Conservation (phyloP, 2,797 vertebrate genomes). For the Thalassophryne amazonica region DNA sequence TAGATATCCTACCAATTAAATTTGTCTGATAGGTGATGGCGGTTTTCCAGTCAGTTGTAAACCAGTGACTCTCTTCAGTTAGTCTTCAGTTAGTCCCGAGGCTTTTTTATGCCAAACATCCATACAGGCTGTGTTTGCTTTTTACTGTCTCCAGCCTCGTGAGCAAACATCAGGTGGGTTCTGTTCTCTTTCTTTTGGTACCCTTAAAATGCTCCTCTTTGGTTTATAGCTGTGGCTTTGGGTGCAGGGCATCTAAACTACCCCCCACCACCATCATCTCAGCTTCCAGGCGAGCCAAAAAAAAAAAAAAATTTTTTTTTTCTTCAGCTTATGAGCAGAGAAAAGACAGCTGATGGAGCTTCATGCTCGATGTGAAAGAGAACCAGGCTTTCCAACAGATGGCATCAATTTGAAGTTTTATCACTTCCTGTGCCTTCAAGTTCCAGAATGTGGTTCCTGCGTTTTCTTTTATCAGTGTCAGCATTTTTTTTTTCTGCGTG, state of each 20-base stretch:
- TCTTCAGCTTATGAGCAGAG: conserved; percentile 15
- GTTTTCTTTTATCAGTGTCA: conserved; percentile 66
- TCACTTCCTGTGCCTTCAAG: conserved; percentile 75
- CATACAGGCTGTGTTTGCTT: background rate
- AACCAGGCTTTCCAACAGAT: conserved; percentile 68
- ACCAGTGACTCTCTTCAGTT: too few relatives aligned
- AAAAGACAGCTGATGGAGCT: conserved; percentile 31
- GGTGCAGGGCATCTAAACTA: conserved; percentile 5
- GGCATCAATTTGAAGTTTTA: conserved; percentile 77
- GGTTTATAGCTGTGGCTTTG: conserved; percentile 18
- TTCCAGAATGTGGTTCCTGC: conserved; percentile 54
- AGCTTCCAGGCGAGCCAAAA: conserved; percentile 31
- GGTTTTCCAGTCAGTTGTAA: too few relatives aligned
- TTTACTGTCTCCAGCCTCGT: background rate
- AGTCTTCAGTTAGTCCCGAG: background rate
- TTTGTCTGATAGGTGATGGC: too few relatives aligned
- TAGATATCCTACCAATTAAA: too few relatives aligned
- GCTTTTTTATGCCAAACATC: too few relatives aligned
- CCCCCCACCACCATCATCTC: conserved; percentile 32
- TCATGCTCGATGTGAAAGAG: conserved; percentile 27
- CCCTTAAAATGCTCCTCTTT: conserved; percentile 7
- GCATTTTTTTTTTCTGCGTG: conserved; percentile 57
- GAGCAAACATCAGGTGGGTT: too few relatives aligned
- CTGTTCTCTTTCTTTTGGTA: conserved; percentile 5
- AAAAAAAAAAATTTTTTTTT: conserved; percentile 29